Percentiles rank a stretch among this genome's conserved stretches.
Conservation (phyloP, 2,888 invertebrate species). For the Leptinotarsa juncta region DNA sequence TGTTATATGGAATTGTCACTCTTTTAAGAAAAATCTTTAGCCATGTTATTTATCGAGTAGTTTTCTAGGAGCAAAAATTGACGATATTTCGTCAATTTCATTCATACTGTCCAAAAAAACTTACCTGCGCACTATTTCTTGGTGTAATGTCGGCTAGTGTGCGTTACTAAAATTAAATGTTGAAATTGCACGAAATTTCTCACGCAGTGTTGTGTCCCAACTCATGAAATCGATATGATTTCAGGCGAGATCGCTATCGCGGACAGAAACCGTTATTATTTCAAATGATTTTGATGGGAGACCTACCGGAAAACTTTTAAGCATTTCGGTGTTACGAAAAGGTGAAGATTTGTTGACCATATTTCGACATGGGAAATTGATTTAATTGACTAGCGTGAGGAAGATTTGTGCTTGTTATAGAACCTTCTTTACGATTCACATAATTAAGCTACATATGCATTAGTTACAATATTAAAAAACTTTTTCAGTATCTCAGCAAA, state of each 20-base stretch:
- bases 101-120: background rate
- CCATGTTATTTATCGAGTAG: no score
- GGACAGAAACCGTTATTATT: background rate
- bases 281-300: background rate
- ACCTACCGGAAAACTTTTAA: background rate
- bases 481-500: no score
- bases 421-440: no score
- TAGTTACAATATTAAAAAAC: no score
- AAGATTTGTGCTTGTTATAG: no score
- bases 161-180: slow-evolving; percentile 1
- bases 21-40: no score
- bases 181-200: background rate
- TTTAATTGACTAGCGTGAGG: no score
- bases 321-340: background rate
- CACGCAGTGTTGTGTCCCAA: background rate
- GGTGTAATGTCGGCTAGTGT: background rate
- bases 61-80: no score
- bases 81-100: no score
- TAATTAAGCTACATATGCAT: no score
- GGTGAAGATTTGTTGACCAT: background rate
- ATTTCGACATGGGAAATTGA: no score
- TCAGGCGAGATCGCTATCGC: slow-evolving; percentile 7
- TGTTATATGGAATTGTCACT: no score
- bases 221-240: slow-evolving; percentile 18
- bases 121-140: background rate